Evolutionary conservation across 2,113 vertebrate genomes (phyloP), one percentile per base, ranked within the genome.

Genomic region (Halichoeres trimaculatus): DNA sequence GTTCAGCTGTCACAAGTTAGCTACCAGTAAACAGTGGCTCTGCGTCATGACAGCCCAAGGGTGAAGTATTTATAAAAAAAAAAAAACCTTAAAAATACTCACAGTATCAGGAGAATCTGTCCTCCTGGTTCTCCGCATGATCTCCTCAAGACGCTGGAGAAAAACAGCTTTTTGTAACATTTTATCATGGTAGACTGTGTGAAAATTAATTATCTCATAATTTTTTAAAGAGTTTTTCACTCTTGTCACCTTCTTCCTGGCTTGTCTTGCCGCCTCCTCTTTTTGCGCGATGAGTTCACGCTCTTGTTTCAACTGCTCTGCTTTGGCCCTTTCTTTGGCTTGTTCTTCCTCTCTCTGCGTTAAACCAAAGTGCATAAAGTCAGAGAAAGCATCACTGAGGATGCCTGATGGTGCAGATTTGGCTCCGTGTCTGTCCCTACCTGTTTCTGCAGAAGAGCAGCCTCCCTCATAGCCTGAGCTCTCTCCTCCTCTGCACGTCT

Each of bases 251-350:
- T 98, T 99, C 83, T 96, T 99, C 50, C 98, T 95, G 57, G 95
- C 96, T 90, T 97, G 93, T 40, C 98, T 97, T 2, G 96, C 97
- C 8, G 93, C 95, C 41, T 99, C 98, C 65, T 99, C 97, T 90
- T 85, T 96, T 86, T 96, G 96, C 84, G 96, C 96, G 17, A 94
- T 93, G 11, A 92, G 91, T 65, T 98, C 97, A 24, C 98, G 93
- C 61, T 99, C 96, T 80, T 94, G 83, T 24, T 93, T 92, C 60
- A 93, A 74, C 57, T 94, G 90, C 70, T 96, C 96, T 0, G 92
- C 93, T 68, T 94, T 94, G 24, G 91, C 95, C 16, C 90, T 92
- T 38, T 92, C 91, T 24, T 89, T 95, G 85, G 95, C 94, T 71
- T 95, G 94, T 76, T 97, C 95, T 90, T 98, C 96, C 85, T 96